phyloP scores from a whole-genome alignment of 2,113 vertebrate genomes.

The Caloenas nicobarica region DNA sequence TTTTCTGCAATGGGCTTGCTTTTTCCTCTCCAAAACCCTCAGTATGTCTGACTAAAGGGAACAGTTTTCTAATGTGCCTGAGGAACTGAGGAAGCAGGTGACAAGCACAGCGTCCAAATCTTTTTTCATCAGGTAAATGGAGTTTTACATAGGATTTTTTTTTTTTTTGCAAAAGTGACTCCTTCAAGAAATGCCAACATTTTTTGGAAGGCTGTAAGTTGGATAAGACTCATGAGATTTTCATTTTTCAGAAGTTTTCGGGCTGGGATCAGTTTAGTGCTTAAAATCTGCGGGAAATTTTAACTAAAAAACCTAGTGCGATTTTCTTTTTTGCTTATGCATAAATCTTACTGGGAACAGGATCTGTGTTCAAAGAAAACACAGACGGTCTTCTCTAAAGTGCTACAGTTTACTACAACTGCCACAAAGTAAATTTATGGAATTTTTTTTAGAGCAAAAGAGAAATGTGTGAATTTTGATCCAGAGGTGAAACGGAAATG shows the following conservation, averaged over 20 bases:
- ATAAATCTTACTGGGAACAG: conserved; percentile 39
- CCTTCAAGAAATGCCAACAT: background rate
- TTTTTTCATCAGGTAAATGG: background rate
- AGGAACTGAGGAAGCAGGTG: background rate
- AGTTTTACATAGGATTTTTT: background rate
- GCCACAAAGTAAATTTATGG: conserved; percentile 19
- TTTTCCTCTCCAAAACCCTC: background rate
- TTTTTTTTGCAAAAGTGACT: background rate
- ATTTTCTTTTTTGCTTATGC: conserved; percentile 41
- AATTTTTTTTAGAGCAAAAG: background rate
- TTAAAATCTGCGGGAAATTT: conserved; percentile 15
- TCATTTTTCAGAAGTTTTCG: background rate
- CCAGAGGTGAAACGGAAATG: conserved; percentile 23
- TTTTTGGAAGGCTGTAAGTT: background rate
- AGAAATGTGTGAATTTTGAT: conserved; percentile 37
- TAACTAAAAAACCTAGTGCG: background rate
- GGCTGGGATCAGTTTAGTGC: background rate
- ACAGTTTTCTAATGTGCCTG: background rate
- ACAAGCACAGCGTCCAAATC: background rate
- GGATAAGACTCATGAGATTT: background rate
- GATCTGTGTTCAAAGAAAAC: conserved; percentile 34
- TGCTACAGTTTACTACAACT: conserved; percentile 50
- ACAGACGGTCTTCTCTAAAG: conserved; percentile 47
- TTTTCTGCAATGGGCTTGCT: background rate
- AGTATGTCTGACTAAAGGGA: background rate